A percentile compares a stretch with the other conserved stretches of the same genome.
Conservation (phyloP, 2,113 vertebrate species). For the Eolophus roseicapilla region DNA sequence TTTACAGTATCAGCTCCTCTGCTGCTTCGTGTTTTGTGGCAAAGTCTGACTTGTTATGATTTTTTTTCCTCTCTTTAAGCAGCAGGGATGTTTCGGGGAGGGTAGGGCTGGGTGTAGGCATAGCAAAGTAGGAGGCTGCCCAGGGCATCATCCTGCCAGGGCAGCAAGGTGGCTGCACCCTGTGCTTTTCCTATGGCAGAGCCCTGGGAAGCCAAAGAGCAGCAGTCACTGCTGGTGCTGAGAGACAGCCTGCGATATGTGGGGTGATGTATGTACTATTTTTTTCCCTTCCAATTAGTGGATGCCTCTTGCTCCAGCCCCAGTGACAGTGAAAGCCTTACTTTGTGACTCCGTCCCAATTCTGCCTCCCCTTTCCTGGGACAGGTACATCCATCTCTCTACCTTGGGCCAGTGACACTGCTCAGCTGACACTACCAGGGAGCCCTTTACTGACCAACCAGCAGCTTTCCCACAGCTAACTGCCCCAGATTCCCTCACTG, state of each 20-base stretch:
- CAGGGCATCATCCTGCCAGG: background rate
- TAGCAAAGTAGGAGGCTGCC: background rate
- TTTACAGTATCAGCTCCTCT: background rate
- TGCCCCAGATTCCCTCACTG: background rate
- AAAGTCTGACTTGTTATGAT: background rate
- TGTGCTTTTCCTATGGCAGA: background rate
- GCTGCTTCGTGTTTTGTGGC: background rate
- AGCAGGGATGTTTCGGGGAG: background rate
- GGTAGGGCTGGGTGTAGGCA: background rate
- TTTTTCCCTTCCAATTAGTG: background rate
- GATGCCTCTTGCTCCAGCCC: background rate
- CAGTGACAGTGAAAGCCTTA: background rate
- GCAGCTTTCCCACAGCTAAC: background rate
- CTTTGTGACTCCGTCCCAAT: background rate
- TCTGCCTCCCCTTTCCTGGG: background rate
- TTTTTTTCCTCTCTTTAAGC: background rate
- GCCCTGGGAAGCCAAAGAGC: background rate
- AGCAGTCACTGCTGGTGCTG: background rate
- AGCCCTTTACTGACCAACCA: background rate
- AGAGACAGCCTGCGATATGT: background rate
- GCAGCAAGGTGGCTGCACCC: background rate
- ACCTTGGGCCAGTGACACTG: fast-evolving
- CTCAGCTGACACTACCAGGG: background rate
- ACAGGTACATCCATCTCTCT: background rate
- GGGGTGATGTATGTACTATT: background rate